Evolutionary conservation across 2,797 vertebrate genomes (phyloP), one percentile per base, ranked within the genome.

Genomic region (Eulemur mongoz): DNA sequence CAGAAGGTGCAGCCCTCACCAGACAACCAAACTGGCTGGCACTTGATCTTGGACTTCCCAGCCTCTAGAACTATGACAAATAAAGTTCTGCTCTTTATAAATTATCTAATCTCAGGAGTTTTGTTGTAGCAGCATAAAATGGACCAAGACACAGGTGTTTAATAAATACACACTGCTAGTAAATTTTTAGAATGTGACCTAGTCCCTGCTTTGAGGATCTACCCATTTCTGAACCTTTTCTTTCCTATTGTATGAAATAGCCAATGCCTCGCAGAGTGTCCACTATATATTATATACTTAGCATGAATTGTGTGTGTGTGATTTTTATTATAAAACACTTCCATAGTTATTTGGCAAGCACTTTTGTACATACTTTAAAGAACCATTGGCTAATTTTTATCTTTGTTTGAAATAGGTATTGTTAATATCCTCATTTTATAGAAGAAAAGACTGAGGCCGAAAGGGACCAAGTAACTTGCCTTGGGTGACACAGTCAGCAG

Each of bases 231-330:
- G 48, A 93, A 38, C 18, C 14, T 82, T 86, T 93, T 80, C 4
- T 54, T 35, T 59, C 57, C n/a, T 69, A 52, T 54, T 93, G 22
- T 59, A 48, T 93, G 84, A 87, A 73, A 85, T 48, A 52, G 82
- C 23, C 48, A 75, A 70, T 40, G 90, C 17, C 30, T 80, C 15
- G 9, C 38, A 76, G 79, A 89, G 35, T 22, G 40, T 43, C 87
- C 48, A 27, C 11, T 75, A 38, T 14, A 40, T 40, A 72, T 38
- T 83, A 79, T 10, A 59, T 3, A 40, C 38, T 89, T 13, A 17
- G 40, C 38, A 50, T 84, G 23, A 88, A 96, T 85, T 92, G 94
- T 94, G 88, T 92, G 57, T 57, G 32, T 27, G 50, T 59, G 38
- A 40, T 70, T 93, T 93, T 67, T 93, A 73, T 54, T 57, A 23